Base-by-base conservation (phyloP, 1,140 invertebrate genomes). In the Drosophila jambulina region DNA sequence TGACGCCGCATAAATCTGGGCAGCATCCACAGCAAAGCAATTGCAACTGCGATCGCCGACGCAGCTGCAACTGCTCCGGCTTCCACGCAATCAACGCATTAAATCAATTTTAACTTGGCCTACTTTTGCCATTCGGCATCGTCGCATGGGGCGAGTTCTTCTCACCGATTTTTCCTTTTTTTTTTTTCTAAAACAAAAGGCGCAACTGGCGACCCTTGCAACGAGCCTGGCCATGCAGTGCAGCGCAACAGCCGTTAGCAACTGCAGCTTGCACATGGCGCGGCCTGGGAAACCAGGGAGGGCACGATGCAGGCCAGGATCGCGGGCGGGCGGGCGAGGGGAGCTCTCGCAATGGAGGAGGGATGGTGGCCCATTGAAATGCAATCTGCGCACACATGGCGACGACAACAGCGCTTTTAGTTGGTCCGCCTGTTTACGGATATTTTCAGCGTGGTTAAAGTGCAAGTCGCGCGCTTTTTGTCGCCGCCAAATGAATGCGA, bases 71-170 rank as follows among this genome's bases (percentile, higher is more conserved):
- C 48, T 48, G 53, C 64, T 17, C 46, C 54, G 67, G 58, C 80
- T 56, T 86, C 75, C 75, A 67, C 46, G 59, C 83, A 87, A 87
- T 88, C 83, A 81, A 72, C 54, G 75, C 83, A 88, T 88, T 91
- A 91, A 91, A 91, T 91, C 87, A 91, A 84, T 91, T 91, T 91
- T 91, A 91, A 88, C 83, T 91, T 91, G 88, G 87, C 87, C 87
- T 91, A 91, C 87, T 82, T 91, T 81, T 60, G 45, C 32, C 27
- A 29, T 76, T 68, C 48, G 67, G 43, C 58, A 40, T 51, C 48
- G n/a, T 43, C 15, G 29, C 69, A 75, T 63, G 74, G 63, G 74
- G 42, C 49, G 49, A 61, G 45, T 51, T 48, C 25, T 71, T 57
- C 65, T 71, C 53, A 69, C 34, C 48, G 62, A 32, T 27, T 13